Evolutionary conservation across 2,797 vertebrate genomes (phyloP).

Genomic region (Protosalanx chinensis): DNA sequence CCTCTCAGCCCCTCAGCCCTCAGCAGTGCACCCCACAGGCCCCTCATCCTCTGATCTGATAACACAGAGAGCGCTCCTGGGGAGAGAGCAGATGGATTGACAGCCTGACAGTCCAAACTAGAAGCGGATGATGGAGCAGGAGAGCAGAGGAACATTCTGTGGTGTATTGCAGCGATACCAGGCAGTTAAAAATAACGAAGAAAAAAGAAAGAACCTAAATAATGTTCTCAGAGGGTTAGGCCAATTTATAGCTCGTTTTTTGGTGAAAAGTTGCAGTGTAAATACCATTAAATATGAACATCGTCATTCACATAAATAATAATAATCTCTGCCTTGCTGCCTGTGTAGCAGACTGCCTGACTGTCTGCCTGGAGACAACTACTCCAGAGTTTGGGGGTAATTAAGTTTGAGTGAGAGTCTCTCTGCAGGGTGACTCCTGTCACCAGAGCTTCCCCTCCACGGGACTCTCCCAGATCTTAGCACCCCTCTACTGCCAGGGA

Average conservation of each 20-base stretch:
- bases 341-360: not conserved
- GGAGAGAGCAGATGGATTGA: constrained; percentile 3
- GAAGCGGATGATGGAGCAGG: not conserved
- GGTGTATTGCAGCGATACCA: not conserved
- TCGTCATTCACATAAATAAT: too few relatives aligned
- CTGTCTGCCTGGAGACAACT: constrained; percentile 10
- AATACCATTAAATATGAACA: too few relatives aligned
- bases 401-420: constrained; percentile 12
- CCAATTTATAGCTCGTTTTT: too few relatives aligned
- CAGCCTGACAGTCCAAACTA: constrained; percentile 3
- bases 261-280: too few relatives aligned
- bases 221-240: too few relatives aligned
- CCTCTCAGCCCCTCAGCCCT: not conserved
- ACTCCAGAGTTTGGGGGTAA: constrained; percentile 18
- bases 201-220: too few relatives aligned
- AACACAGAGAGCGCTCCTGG: not conserved
- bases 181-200: too few relatives aligned
- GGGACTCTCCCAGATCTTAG: not conserved
- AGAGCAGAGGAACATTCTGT: not conserved
- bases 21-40: not conserved
- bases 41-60: constrained; percentile 7
- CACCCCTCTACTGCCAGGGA: constrained; percentile 1
- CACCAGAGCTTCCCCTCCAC: not conserved
- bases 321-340: not conserved
- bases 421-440: constrained; percentile 10